Conservation (phyloP, 2,797 vertebrate genomes). For the Pogoniulus pusillus region DNA sequence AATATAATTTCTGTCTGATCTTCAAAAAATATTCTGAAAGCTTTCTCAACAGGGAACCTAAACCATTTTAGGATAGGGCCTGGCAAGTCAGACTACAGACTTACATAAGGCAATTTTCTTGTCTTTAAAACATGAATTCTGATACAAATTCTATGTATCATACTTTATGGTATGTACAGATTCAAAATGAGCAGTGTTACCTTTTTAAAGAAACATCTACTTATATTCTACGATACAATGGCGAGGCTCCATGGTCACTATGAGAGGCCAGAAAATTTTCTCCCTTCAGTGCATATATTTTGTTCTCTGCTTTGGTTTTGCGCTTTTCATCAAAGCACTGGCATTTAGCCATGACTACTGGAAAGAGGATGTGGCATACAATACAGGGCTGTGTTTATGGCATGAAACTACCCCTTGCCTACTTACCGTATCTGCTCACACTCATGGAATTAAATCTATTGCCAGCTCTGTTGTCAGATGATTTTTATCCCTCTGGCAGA, state of each 20-base stretch:
- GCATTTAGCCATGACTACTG: neutral
- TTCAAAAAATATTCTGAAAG: neutral
- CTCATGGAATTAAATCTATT: neutral
- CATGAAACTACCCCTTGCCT: neutral
- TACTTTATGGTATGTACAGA: neutral
- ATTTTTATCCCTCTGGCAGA: neutral
- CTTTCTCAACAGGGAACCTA: neutral
- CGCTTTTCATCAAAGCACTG: neutral
- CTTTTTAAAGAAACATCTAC: neutral
- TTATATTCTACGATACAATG: neutral
- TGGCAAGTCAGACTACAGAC: neutral
- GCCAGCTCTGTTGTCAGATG: neutral
- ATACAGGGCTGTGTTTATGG: neutral
- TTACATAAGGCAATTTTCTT: neutral
- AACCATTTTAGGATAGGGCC: neutral
- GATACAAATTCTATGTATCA: neutral
- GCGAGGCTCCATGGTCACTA: neutral
- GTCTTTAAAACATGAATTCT: neutral
- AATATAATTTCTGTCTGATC: neutral
- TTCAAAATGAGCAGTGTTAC: neutral
- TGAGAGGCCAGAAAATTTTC: neutral
- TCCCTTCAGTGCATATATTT: neutral
- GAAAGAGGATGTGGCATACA: neutral
- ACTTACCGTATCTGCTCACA: neutral
- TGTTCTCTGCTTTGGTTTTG: neutral